Base-by-base conservation (phyloP, 2,888 invertebrate genomes). In the Aphidius colemani region DNA sequence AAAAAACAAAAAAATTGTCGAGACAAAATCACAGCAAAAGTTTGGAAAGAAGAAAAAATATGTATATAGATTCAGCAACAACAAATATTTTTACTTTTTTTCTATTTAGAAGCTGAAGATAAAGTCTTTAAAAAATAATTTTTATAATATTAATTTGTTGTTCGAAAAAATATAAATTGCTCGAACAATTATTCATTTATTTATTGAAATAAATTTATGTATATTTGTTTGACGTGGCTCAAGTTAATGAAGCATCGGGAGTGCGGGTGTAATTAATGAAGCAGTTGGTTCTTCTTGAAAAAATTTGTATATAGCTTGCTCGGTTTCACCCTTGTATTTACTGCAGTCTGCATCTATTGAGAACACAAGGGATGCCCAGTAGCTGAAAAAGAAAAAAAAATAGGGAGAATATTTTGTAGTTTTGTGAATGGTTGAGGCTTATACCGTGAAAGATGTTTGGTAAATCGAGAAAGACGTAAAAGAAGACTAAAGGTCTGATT, bases 1-100 rank as follows among this genome's bases (percentile, higher is more conserved):
- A 71, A 74, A 69, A 68, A 61, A 66, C 50, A 66, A 60, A 59
- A 51, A 61, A 59, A 53, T 45, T n/a, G 50, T 45, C 58, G 59
- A 30, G 50, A 7, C 18, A 46, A 41, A 56, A 40, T 55, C 39
- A 48, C 53, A 57, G 48, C 9, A 51, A 58, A 61, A 60, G 48
- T 59, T 30, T 30, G 48, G 46, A 50, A 49, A 60, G 57, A 56
- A 60, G 45, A 40, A 51, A 53, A 67, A 40, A 13, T 53, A 62
- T 51, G n/a, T 59, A 59, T 41, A 39, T 9, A 49, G n/a, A 49
- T 51, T 18, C 13, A 18, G 2, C 30, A 30, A 30, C 0, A 5
- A 30, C 13, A 51, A n/a, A n/a, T 2, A 18, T 18, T 18, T 1
- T 1, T 18, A 18, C 13, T 18, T 1, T 18, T 13, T 13, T 49